Conservation (phyloP, 2,113 vertebrate species). For the Cheilinus undulatus region DNA sequence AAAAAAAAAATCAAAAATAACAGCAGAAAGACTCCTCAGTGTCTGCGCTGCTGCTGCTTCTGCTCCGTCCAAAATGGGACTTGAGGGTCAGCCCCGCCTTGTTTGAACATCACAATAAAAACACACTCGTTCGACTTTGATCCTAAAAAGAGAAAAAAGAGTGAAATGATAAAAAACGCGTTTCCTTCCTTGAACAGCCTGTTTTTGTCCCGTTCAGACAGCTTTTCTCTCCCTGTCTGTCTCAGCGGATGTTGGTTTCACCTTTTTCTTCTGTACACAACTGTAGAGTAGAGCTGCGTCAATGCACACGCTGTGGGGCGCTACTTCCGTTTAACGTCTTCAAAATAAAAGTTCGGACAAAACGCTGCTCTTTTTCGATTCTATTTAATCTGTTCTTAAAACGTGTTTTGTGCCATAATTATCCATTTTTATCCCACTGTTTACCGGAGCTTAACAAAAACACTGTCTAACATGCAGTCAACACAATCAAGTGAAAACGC, state of each 20-base stretch:
- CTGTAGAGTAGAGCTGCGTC: conserved; percentile 26
- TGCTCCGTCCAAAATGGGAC: conserved; percentile 23
- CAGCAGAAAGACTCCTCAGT: not conserved
- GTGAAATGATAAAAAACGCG: conserved; percentile 23
- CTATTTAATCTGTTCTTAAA: not conserved
- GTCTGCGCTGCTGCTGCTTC: conserved; percentile 6
- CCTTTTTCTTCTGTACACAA: conserved; percentile 35
- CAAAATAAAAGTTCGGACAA: conserved; percentile 24
- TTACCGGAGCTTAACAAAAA: no score
- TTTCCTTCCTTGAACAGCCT: conserved; percentile 38
- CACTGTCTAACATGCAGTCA: no score
- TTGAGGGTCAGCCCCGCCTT: conserved; percentile 31
- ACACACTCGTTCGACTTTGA: not conserved
- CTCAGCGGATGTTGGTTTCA: conserved; percentile 52
- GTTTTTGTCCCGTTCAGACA: conserved; percentile 1
- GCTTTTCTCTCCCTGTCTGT: conserved; percentile 2
- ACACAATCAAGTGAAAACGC: no score
- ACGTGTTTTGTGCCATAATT: no score
- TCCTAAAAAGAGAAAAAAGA: not conserved
- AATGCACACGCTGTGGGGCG: accelerated
- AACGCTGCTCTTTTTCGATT: not conserved
- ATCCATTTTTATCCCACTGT: no score
- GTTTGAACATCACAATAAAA: not conserved
- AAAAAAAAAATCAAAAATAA: conserved; percentile 21
- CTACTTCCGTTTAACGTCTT: not conserved